These are phyloP conservation scores for Hippoglossus hippoglossus DNA, from an alignment of 2,797 vertebrate species.

Conservation along the genomic window DNA sequence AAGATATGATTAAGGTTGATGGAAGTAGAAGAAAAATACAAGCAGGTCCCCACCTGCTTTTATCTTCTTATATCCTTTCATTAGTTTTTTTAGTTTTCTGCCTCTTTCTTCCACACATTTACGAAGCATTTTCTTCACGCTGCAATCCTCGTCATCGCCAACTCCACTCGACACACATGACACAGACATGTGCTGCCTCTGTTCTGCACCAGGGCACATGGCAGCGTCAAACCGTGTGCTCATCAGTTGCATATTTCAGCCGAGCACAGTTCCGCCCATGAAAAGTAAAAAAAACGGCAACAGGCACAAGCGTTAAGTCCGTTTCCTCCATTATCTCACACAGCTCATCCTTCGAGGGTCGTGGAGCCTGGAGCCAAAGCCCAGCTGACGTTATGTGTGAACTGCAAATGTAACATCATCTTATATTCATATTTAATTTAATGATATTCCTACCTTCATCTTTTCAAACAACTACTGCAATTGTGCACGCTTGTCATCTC, in stretches of 20 bases:
- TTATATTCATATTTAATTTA: no score
- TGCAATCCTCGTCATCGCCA: slow-evolving; percentile 1
- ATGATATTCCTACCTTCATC: no score
- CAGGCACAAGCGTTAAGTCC: background rate
- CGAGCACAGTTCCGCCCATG: background rate
- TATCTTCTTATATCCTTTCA: slow-evolving; percentile 9
- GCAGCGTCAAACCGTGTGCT: background rate
- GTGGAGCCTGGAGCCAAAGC: no score
- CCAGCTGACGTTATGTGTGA: no score
- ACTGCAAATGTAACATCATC: no score
- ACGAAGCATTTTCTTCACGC: background rate
- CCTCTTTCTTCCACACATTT: background rate
- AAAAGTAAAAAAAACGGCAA: background rate
- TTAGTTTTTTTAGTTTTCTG: background rate
- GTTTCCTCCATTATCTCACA: no score
- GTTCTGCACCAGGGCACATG: slow-evolving; percentile 15
- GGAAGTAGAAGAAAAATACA: slow-evolving; percentile 30
- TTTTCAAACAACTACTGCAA: no score
- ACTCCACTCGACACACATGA: slow-evolving; percentile 1
- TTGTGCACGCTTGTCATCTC: no score
- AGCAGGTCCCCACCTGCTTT: slow-evolving; percentile 19
- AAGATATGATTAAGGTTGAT: slow-evolving; percentile 29
- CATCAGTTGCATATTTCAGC: background rate
- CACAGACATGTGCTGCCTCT: background rate
- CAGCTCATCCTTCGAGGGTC: no score